These are phyloP conservation scores for Girardinus metallicus DNA, from an alignment of 2,797 vertebrate genomes.

Conservation along the genomic window DNA sequence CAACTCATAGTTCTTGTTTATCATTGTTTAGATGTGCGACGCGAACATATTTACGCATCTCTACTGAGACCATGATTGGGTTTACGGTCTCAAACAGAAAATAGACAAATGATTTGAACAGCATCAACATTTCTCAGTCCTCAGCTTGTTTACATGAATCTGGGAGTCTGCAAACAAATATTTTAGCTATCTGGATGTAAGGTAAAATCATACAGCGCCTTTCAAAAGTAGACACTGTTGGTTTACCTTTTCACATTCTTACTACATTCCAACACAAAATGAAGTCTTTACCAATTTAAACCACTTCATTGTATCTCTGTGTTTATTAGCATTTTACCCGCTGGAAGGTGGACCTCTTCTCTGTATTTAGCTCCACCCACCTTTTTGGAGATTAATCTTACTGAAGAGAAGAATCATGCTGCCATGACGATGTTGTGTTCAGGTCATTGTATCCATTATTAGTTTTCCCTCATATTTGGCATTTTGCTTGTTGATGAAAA, in stretches of 20 bases:
- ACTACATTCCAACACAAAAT: not conserved
- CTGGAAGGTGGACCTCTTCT: not conserved
- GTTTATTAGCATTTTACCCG: not conserved
- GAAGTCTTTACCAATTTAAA: not conserved
- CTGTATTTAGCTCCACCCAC: not conserved
- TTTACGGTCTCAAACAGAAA: not conserved
- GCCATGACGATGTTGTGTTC: not conserved
- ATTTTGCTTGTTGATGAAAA: not conserved
- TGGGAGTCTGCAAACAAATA: not conserved
- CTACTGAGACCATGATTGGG: not conserved
- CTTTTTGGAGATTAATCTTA: too few species aligned
- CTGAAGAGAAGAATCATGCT: not conserved
- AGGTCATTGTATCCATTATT: not conserved
- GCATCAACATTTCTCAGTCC: not conserved
- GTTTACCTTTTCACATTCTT: not conserved
- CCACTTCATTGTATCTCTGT: not conserved
- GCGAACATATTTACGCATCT: not conserved
- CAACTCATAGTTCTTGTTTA: not conserved
- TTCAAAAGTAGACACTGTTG: not conserved
- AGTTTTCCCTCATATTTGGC: not conserved
- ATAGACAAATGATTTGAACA: not conserved
- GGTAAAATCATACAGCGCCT: not conserved
- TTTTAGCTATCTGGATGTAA: not conserved
- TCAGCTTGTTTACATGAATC: not conserved
- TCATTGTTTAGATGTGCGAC: not conserved